These are phyloP conservation scores for Drosophila prosaltans DNA, from an alignment of 1,140 invertebrate species.

Conservation along the genomic window DNA sequence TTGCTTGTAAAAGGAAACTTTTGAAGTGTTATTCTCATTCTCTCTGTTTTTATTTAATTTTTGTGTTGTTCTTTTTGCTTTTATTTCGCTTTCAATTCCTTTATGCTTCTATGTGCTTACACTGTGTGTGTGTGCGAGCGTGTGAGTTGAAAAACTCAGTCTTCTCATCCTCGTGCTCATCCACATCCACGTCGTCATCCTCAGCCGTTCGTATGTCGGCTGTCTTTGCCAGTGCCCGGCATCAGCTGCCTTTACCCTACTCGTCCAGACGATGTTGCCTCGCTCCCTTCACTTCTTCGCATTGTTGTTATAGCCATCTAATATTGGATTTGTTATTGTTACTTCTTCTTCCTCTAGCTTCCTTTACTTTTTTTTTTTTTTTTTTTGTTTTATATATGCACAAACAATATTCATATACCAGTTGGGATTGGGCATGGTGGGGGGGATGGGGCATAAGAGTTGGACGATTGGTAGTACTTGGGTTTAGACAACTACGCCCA, in stretches of 20 bases:
- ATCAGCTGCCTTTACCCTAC: slow-evolving; percentile 40
- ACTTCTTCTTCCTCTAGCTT: slow-evolving; percentile 49
- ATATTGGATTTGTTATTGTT: slow-evolving; percentile 79
- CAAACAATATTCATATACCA: slow-evolving; percentile 72
- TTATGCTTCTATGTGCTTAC: not conserved
- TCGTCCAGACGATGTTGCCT: not conserved
- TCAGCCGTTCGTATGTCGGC: slow-evolving; percentile 17
- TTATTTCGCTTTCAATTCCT: not conserved
- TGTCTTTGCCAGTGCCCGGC: slow-evolving; percentile 40
- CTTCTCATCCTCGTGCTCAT: not conserved
- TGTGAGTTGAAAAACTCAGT: not conserved
- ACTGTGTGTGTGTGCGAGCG: not conserved
- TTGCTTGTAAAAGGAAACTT: slow-evolving; percentile 5
- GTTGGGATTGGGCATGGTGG: slow-evolving; percentile 24
- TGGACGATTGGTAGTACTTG: slow-evolving; percentile 9
- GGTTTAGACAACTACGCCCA: slow-evolving; percentile 28
- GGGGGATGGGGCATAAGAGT: not conserved
- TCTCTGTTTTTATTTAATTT: slow-evolving; percentile 6
- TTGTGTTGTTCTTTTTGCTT: slow-evolving; percentile 6
- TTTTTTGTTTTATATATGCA: slow-evolving; percentile 49
- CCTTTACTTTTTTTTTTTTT: slow-evolving; percentile 30
- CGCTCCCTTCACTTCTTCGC: slow-evolving; percentile 44
- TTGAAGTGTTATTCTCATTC: not conserved
- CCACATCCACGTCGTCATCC: slow-evolving; percentile 14
- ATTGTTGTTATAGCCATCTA: slow-evolving; percentile 72